Percentiles rank a stretch among this genome's conserved stretches.
These are phyloP conservation scores for Torymus aiolomorphi DNA, from an alignment of 2,888 invertebrate genomes.

Conservation along the genomic window DNA sequence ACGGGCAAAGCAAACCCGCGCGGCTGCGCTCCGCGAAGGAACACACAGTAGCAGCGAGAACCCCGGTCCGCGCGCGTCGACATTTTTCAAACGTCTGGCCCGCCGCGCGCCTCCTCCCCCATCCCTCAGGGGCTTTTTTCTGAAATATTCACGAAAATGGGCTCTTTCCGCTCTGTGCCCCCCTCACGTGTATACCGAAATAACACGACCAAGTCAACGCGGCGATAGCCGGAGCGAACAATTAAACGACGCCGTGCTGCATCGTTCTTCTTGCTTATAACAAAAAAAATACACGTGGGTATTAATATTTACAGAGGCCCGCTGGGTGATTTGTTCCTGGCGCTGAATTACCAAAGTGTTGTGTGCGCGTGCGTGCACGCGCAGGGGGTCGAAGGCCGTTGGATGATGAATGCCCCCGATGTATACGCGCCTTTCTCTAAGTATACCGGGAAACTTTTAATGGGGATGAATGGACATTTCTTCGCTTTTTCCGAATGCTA, in stretches of 20 bases:
- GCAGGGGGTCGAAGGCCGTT: slow-evolving; percentile 1
- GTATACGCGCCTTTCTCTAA: not conserved
- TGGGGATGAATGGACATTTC: slow-evolving; percentile 25
- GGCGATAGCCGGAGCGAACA: slow-evolving; percentile 3
- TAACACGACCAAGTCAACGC: too few relatives aligned
- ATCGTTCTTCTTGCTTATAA: slow-evolving; percentile 22
- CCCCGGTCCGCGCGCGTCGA: slow-evolving; percentile 13
- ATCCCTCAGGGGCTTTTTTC: slow-evolving; percentile 22
- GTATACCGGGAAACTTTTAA: slow-evolving; percentile 26
- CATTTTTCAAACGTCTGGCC: slow-evolving; percentile 37
- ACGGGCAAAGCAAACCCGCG: slow-evolving; percentile 40
- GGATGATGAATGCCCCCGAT: slow-evolving; percentile 32
- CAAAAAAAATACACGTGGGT: not conserved
- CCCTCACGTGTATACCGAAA: too few relatives aligned
- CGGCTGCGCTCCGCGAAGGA: too few relatives aligned
- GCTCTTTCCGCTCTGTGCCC: too few relatives aligned
- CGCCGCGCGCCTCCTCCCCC: not conserved
- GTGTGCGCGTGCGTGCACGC: too few relatives aligned
- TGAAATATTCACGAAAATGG: slow-evolving; percentile 36
- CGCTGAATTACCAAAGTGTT: not conserved
- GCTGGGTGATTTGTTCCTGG: slow-evolving; percentile 41
- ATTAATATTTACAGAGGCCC: slow-evolving; percentile 44
- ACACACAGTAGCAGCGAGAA: too few relatives aligned
- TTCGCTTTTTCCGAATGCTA: slow-evolving; percentile 1
- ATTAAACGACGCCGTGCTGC: not conserved